Conservation (phyloP, 2,113 vertebrate species). For the Mesoclemmys tuberculata region DNA sequence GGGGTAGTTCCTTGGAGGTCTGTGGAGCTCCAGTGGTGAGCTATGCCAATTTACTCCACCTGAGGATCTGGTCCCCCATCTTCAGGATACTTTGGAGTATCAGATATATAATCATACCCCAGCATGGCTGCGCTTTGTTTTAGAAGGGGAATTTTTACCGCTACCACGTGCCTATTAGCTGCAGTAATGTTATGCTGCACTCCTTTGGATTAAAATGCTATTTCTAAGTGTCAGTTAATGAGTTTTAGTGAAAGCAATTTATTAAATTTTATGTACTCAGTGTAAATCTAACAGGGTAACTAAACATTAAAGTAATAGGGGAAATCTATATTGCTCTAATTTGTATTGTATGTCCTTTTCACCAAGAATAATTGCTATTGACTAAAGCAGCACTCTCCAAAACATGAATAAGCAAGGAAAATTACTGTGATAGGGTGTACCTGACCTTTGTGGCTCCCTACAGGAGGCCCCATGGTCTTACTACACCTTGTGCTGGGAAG, state of each 20-base stretch:
- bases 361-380: constrained; percentile 83
- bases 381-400: constrained; percentile 79
- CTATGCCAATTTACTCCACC: background rate
- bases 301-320: constrained; percentile 80
- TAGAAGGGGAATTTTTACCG: constrained; percentile 68
- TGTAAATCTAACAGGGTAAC: constrained; percentile 83
- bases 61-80: background rate
- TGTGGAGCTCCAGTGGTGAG: background rate
- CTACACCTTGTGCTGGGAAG: background rate
- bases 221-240: constrained; percentile 80
- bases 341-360: constrained; percentile 83
- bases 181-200: constrained; percentile 71
- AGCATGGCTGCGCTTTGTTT: constrained; percentile 32
- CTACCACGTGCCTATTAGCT: constrained; percentile 63
- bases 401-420: constrained; percentile 78
- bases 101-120: constrained; percentile 23
- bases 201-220: constrained; percentile 74
- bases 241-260: constrained; percentile 80
- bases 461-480: background rate
- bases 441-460: background rate
- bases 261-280: constrained; percentile 79
- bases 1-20: background rate
- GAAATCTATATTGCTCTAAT: constrained; percentile 83
- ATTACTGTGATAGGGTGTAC: background rate
- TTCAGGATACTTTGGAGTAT: constrained; percentile 46